Percentiles rank a stretch among this genome's conserved stretches.
Conservation (phyloP, 1,140 invertebrate genomes). For the Heliconius nattereri region DNA sequence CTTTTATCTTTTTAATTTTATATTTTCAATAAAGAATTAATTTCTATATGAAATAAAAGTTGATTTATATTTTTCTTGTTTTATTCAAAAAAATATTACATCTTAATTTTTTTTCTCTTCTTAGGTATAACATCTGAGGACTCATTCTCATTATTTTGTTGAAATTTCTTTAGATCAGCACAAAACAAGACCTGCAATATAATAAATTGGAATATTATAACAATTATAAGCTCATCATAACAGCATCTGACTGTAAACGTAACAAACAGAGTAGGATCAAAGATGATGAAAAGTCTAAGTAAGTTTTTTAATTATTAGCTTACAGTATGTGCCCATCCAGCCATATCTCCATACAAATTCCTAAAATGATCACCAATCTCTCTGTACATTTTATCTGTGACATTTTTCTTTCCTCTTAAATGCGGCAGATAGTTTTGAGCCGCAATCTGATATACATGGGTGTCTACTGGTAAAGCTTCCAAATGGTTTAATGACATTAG, state of each 20-base stretch:
- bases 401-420: conserved; percentile 87
- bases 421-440: conserved; percentile 90
- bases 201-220: conserved; percentile 26
- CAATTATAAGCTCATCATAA: neutral
- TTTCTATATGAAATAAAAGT: conserved; percentile 11
- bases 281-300: too few species aligned
- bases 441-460: conserved; percentile 97
- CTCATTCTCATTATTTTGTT: conserved; percentile 57
- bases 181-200: conserved; percentile 87
- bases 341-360: conserved; percentile 90
- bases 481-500: conserved; percentile 97
- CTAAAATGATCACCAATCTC: conserved; percentile 93
- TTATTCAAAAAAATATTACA: conserved; percentile 22
- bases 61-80: conserved; percentile 25
- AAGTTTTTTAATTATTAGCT: conserved; percentile 40
- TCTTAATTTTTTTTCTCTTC: conserved; percentile 59
- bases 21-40: conserved; percentile 20
- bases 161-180: conserved; percentile 88
- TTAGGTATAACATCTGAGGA: conserved; percentile 51
- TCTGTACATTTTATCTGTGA: conserved; percentile 91
- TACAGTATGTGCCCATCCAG: conserved; percentile 98
- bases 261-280: neutral
- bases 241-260: too few species aligned
- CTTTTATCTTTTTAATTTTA: conserved; percentile 35
- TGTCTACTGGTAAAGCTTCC: conserved; percentile 96